Evolutionary conservation across 2,797 vertebrate species (phyloP), one percentile per base, ranked within the genome.

Genomic region (Huso huso): DNA sequence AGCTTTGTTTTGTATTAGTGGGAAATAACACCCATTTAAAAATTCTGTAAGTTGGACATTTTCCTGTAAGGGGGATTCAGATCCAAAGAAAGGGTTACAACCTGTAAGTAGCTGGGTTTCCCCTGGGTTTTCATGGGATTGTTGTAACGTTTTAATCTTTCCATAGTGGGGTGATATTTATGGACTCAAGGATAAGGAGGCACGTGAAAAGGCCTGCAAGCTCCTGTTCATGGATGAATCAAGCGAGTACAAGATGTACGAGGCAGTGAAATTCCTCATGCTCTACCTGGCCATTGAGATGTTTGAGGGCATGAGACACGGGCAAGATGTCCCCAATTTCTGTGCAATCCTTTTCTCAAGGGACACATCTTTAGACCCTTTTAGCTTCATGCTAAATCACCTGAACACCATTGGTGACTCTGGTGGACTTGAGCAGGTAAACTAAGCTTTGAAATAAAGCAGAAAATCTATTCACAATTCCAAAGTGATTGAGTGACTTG

Each of bases 321-420:
- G 81, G 18, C 75, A 76, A 1, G 11, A 69, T 0, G 6, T 81
- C 11, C 85, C 84, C 49, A 72, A 73, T 4, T 82, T 86, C 65
- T 91, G 87, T 60, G 74, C 61, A 51, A 74, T 79, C 49, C 74
- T 91, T 2, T 86, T 91, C 73, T 78, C 82, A 71, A 80, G 83
- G 69, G 89, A 91, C 67, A 84, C 86, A 3, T 90, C 88, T 0
- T 63, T 81, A 8, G 88, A 91, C 50, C 90, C 90, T 64, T 74
- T 90, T 70, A 90, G 88, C 77, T 91, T 90, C 75, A 90, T 91
- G 89, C 85, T 91, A 80, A 90, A 91, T 73, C 89, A 87, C 74
- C 78, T 91, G 63, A 91, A 90, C 49, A 71, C 74, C 15, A 65
- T 90, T 57, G 89, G 90, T 0, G 87, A 89, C 78, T 83, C 82